Base-by-base conservation (phyloP, 2,113 vertebrate genomes). In the Cyanocitta stelleri region DNA sequence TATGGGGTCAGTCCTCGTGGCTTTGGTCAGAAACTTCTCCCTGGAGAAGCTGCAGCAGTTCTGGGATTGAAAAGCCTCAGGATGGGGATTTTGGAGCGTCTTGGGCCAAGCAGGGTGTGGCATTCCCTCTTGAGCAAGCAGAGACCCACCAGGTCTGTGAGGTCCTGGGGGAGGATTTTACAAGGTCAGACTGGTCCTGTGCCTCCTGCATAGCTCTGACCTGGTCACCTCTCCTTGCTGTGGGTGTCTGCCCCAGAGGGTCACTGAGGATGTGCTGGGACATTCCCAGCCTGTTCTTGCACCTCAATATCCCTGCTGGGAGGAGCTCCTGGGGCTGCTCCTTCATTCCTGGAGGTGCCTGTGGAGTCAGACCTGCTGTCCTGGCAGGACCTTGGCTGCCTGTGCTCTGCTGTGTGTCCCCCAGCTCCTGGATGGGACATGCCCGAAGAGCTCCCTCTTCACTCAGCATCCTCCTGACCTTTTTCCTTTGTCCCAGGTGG, bases 401-500 rank as follows among this genome's bases (percentile, higher is more conserved):
- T 14, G 35, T 11, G 23, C 49, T 61, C 44, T 69, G 67, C 75
- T 44, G 3, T 2, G 24, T 68, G 10, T 39, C 43, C 37, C 33
- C 22, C 16, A 4, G 11, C 33, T 19, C 33, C 66, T 4, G 23
- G 7, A 8, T 24, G n/a, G 72, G 43, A 69, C 37, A 7, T 33
- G 19, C 11, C 39, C 17, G 0, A 5, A 41, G 71, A n/a, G 5
- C 2, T 24, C 54, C 9, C 11, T 49, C 29, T 59, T 56, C 30
- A 1, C 78, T 52, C 4, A 7, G 4, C 13, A 6, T 17, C 78
- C n/a, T 18, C 24, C 24, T 33, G 29, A 12, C 39, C 48, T 58
- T 10, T 27, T 5, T 19, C 24, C 44, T 30, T 11, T 4, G 19
- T 15, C 0, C 2, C 33, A 98, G 98, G 94, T 98, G 15, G 98